Evolutionary conservation across 2,888 invertebrate genomes (phyloP).

Genomic region (Drosophila neutralis): DNA sequence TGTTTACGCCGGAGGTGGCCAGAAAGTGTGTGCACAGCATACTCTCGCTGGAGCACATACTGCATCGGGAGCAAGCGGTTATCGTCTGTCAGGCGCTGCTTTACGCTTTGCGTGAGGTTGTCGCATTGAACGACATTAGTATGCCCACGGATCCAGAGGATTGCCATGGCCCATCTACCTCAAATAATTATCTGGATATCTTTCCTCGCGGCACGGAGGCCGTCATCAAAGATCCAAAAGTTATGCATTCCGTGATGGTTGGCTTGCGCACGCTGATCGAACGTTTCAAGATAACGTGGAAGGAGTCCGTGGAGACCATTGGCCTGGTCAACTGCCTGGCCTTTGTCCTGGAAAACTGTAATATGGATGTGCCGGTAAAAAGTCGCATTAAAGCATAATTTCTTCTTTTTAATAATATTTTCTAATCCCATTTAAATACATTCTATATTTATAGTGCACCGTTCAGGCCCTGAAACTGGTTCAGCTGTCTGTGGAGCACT

Average conservation of each 20-base stretch:
- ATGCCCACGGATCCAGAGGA: conserved; percentile 45
- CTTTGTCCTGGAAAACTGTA: conserved; percentile 86
- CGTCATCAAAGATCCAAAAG: conserved; percentile 85
- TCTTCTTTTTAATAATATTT: neutral
- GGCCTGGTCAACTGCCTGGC: conserved; percentile 87
- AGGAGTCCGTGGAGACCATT: conserved; percentile 91
- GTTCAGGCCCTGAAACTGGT: conserved; percentile 90
- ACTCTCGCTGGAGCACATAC: conserved; percentile 85
- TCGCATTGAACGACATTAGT: conserved; percentile 54
- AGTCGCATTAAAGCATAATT: too few species aligned
- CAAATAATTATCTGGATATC: conserved; percentile 55
- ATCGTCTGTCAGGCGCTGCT: conserved; percentile 87
- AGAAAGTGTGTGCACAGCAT: conserved; percentile 83
- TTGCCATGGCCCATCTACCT: conserved; percentile 50
- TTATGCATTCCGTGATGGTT: conserved; percentile 89
- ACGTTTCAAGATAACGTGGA: conserved; percentile 90
- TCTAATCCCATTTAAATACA: neutral
- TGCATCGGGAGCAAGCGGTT: conserved; percentile 87
- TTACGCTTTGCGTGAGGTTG: conserved; percentile 87
- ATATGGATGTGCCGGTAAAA: conserved; percentile 86
- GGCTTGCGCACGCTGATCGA: conserved; percentile 88
- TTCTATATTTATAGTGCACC: conserved; percentile 86
- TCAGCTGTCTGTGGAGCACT: conserved; percentile 89
- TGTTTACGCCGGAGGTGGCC: conserved; percentile 79
- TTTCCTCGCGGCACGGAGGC: conserved; percentile 81